Evolutionary conservation across 2,113 vertebrate species (phyloP).

Genomic region (Cyanistes caeruleus): DNA sequence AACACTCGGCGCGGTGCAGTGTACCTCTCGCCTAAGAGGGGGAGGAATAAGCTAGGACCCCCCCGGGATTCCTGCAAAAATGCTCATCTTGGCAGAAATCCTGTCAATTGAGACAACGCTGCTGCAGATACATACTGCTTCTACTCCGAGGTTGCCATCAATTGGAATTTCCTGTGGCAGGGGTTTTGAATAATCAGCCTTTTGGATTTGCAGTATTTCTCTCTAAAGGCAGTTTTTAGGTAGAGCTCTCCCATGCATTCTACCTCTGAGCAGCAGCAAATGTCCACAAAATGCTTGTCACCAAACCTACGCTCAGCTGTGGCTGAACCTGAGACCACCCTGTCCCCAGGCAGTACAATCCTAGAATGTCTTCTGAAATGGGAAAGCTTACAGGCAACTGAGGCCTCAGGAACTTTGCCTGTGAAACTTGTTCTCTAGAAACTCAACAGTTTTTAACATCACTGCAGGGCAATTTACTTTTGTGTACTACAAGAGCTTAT

Average conservation of each 20-base stretch:
- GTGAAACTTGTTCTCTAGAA: background rate
- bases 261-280: background rate
- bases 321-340: background rate
- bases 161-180: accelerated
- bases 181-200: background rate
- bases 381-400: background rate
- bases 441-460: background rate
- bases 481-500: background rate
- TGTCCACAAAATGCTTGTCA: accelerated
- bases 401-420: background rate
- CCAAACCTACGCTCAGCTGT: accelerated
- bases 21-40: accelerated
- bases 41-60: background rate
- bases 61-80: background rate
- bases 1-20: accelerated
- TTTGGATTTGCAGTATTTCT: background rate
- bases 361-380: accelerated
- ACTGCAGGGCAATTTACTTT: background rate
- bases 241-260: accelerated
- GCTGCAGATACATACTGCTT: accelerated
- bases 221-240: no score
- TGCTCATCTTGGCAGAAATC: background rate
- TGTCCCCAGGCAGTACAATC: accelerated
- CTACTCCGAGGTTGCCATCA: background rate
- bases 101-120: accelerated